Evolutionary conservation across 1,140 invertebrate genomes (phyloP).

Genomic region (Ips nitidus): DNA sequence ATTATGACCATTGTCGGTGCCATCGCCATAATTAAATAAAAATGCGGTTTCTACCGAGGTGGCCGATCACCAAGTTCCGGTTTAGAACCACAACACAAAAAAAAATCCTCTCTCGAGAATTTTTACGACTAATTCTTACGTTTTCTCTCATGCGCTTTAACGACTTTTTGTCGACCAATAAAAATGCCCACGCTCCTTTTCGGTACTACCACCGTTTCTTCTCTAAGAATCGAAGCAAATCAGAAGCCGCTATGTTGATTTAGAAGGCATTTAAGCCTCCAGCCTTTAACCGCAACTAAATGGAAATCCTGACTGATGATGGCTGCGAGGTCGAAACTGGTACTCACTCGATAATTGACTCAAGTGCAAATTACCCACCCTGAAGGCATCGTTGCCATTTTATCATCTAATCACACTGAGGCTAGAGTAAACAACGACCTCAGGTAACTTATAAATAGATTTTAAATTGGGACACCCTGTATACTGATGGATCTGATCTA

Average conservation of each 20-base stretch:
- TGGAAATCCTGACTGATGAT: not conserved
- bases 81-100: not conserved
- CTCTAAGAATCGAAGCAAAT: not conserved
- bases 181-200: not conserved
- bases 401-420: too few relatives aligned
- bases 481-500: too few relatives aligned
- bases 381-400: too few relatives aligned
- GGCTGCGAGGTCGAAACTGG: not conserved
- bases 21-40: slow-evolving; percentile 16
- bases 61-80: slow-evolving; percentile 4
- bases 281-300: not conserved
- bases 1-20: slow-evolving; percentile 21
- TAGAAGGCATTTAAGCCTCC: not conserved
- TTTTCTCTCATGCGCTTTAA: slow-evolving; percentile 4
- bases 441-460: too few relatives aligned
- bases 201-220: not conserved
- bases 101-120: slow-evolving; percentile 8
- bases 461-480: too few relatives aligned
- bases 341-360: too few relatives aligned
- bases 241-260: not conserved
- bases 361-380: too few relatives aligned
- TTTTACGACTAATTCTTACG: slow-evolving; percentile 13
- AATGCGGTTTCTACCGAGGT: slow-evolving; percentile 21
- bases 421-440: too few relatives aligned
- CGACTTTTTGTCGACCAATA: not conserved